Conservation (phyloP, 2,113 vertebrate species). For the Taxidea taxus region DNA sequence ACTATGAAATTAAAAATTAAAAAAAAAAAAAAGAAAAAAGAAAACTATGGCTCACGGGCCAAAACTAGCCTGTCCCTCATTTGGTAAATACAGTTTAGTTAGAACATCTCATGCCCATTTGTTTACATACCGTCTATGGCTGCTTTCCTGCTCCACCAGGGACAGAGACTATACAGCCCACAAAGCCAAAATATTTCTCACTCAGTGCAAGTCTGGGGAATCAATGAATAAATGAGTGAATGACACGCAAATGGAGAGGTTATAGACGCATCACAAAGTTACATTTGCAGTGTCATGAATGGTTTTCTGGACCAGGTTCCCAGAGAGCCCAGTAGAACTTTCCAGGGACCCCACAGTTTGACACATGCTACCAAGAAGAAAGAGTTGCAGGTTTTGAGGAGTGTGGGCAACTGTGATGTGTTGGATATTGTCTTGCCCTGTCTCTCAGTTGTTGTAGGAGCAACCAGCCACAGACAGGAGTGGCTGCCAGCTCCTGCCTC, state of each 20-base stretch:
- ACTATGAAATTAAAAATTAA: too few relatives aligned
- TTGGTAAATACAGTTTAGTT: neutral
- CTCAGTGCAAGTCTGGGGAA: neutral
- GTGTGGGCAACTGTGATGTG: rapidly evolving
- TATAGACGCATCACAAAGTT: neutral
- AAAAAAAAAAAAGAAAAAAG: too few relatives aligned
- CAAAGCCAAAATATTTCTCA: neutral
- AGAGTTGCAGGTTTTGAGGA: neutral
- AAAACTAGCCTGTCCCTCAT: neutral
- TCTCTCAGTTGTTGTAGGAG: neutral
- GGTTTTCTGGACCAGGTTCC: neutral
- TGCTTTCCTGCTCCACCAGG: neutral
- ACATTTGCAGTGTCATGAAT: neutral
- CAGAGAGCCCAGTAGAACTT: neutral
- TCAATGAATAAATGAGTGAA: neutral
- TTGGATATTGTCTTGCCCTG: too few relatives aligned
- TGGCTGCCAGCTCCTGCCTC: neutral
- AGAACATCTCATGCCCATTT: neutral
- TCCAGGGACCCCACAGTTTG: neutral
- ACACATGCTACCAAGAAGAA: neutral
- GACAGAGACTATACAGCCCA: neutral
- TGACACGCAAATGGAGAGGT: neutral
- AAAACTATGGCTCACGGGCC: neutral
- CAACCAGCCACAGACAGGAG: neutral
- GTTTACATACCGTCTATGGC: neutral